These are phyloP conservation scores for Drosophila affinis DNA, from an alignment of 2,888 invertebrate genomes.

Conservation along the genomic window DNA sequence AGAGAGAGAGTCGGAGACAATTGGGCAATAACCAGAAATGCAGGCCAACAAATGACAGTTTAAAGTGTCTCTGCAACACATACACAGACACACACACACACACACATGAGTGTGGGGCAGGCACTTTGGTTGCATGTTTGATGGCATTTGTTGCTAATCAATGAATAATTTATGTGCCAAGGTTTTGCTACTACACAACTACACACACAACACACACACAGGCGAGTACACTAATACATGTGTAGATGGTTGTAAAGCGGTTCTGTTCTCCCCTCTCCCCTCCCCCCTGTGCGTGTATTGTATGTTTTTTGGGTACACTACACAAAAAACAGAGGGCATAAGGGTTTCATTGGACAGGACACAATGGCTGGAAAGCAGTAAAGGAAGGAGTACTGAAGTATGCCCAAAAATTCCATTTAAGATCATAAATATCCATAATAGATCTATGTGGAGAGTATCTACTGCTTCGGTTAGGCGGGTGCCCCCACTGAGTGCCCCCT, in stretches of 20 bases:
- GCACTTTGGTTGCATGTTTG: constrained; percentile 75
- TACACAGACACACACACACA: constrained; percentile 1
- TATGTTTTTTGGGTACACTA: neutral
- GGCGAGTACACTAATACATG: constrained; percentile 18
- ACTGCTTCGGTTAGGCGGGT: neutral
- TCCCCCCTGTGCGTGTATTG: neutral
- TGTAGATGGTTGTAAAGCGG: constrained; percentile 29
- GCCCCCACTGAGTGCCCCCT: neutral
- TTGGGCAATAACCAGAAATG: constrained; percentile 69
- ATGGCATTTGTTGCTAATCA: constrained; percentile 80
- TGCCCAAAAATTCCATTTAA: no score
- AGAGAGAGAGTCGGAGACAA: constrained; percentile 38
- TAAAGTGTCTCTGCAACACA: constrained; percentile 53
- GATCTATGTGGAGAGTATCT: neutral
- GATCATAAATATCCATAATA: no score
- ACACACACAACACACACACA: constrained; percentile 33
- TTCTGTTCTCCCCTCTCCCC: neutral
- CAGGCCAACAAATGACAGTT: constrained; percentile 73
- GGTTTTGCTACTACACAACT: constrained; percentile 54
- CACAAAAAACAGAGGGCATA: neutral
- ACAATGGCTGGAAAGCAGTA: no score
- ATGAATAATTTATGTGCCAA: constrained; percentile 80
- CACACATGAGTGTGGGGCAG: constrained; percentile 13
- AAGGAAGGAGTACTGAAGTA: no score
- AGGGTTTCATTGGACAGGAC: no score